Percentiles rank a stretch among this genome's conserved stretches.
Conservation (phyloP, 2,797 vertebrate genomes). For the Sarcophilus harrisii region DNA sequence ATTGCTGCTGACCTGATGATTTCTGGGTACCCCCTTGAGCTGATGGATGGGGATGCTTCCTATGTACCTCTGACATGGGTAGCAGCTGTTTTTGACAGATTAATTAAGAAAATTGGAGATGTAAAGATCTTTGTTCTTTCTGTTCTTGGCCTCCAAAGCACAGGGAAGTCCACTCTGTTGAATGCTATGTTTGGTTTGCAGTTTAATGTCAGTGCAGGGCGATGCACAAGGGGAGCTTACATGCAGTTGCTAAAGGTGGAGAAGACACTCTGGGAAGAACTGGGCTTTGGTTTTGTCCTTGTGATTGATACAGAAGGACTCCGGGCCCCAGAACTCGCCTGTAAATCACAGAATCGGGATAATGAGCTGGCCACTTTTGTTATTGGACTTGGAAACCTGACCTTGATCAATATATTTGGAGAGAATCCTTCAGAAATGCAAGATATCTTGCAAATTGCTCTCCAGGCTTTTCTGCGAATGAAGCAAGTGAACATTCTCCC, state of each 20-base stretch:
- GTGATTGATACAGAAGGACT: constrained; percentile 89
- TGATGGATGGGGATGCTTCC: constrained; percentile 86
- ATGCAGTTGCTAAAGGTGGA: constrained; percentile 86
- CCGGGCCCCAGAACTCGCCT: constrained; percentile 79
- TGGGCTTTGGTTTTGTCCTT: constrained; percentile 83
- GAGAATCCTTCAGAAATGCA: constrained; percentile 89
- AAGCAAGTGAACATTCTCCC: constrained; percentile 84
- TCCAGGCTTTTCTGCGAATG: constrained; percentile 89
- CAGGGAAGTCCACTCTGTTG: constrained; percentile 87
- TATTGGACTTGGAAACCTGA: constrained; percentile 87
- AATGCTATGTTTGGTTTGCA: constrained; percentile 88
- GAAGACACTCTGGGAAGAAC: constrained; percentile 62
- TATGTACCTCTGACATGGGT: constrained; percentile 86
- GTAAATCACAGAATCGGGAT: constrained; percentile 82
- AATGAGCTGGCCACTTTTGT: constrained; percentile 89
- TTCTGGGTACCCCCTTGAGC: constrained; percentile 84
- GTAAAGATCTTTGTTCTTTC: constrained; percentile 86
- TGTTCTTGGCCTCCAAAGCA: constrained; percentile 86
- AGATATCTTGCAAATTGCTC: constrained; percentile 86
- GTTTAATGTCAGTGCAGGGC: constrained; percentile 86
- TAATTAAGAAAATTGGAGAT: constrained; percentile 83
- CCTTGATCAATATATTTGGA: constrained; percentile 89
- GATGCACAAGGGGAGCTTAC: constrained; percentile 87
- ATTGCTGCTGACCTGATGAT: constrained; percentile 85
- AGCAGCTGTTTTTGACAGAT: constrained; percentile 81